phyloP scores from a whole-genome alignment of 2,113 vertebrate genomes.

The Festucalex cinctus region DNA sequence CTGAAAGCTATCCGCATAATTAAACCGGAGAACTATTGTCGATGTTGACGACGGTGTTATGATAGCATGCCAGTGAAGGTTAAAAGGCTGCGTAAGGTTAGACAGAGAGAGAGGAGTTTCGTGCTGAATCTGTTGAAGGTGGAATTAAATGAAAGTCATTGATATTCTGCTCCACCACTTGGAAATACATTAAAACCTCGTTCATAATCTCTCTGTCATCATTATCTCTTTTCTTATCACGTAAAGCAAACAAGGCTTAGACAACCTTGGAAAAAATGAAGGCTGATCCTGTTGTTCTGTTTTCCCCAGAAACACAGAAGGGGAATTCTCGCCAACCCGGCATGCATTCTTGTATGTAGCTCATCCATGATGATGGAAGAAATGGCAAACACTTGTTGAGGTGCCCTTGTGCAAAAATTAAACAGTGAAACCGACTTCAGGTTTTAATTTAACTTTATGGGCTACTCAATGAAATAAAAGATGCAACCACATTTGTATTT shows the following conservation, averaged over 20 bases:
- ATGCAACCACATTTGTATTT: too few species aligned
- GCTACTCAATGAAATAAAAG: too few species aligned
- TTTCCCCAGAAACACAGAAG: neutral
- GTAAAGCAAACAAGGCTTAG: constrained; percentile 55
- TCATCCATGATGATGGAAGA: too few species aligned
- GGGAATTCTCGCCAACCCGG: neutral
- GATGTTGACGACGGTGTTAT: neutral
- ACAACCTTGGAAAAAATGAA: constrained; percentile 35
- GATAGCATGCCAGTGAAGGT: constrained; percentile 28
- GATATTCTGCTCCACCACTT: constrained; percentile 45
- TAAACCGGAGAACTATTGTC: neutral
- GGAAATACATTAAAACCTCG: constrained; percentile 48
- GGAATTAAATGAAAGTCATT: constrained; percentile 49
- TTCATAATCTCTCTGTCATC: constrained; percentile 55
- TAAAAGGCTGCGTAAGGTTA: constrained; percentile 32
- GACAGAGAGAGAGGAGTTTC: constrained; percentile 5
- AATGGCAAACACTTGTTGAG: too few species aligned
- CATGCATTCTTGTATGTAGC: constrained; percentile 12
- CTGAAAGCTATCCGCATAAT: neutral
- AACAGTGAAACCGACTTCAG: too few species aligned
- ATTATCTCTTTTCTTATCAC: constrained; percentile 47
- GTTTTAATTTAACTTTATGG: too few species aligned
- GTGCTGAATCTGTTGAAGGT: constrained; percentile 49
- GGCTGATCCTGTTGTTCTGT: constrained; percentile 9
- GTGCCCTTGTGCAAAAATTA: too few species aligned